Base-by-base conservation (phyloP, 2,888 invertebrate genomes). In the Drosophila neotestacea region DNA sequence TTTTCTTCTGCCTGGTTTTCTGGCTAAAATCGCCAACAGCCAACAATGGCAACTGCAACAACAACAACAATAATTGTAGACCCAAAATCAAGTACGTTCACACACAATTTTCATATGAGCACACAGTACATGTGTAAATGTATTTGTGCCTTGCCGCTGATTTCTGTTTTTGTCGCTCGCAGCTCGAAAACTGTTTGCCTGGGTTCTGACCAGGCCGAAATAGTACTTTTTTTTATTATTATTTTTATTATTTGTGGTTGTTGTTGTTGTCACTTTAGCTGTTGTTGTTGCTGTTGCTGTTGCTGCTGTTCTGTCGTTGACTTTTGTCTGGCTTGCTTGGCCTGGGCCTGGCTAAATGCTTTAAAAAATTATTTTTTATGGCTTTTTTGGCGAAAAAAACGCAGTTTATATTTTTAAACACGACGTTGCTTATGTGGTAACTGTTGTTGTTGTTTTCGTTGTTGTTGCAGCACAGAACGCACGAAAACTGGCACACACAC, bases 361-460 rank as follows among this genome's bases (percentile, higher is more conserved):
- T 80, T 56, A 50, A 54, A 46, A 74, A 76, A 65, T 56, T 68
- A 64, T 73, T 82, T 82, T 83, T 83, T 80, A 85, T 83, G 75
- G 74, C 74, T 73, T 84, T 84, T 84, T 84, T 84, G 84, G 81
- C 84, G 86, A 84, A 84, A 84, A 83, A 86, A 81, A 79, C 86
- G 86, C 86, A 86, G 84, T 84, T 84, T 81, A 84, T 81, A 83
- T 81, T 81, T 73, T 81, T 74, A 77, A 77, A 77, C 70, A 77
- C 74, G 62, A 56, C 58, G 27, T 41, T 64, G 59, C 58, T 44
- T 68, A 68, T 83, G 79, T 85, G 78, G 73, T 84, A 85, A 84
- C 86, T 80, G 83, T 80, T 79, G 69, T 68, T 41, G 47, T 47
- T 61, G 62, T 52, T 70, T 65, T 68, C 83, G 68, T 60, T 70